These are phyloP conservation scores for Tauraco hartlaubi DNA, from an alignment of 2,797 vertebrate genomes.

Conservation along the genomic window DNA sequence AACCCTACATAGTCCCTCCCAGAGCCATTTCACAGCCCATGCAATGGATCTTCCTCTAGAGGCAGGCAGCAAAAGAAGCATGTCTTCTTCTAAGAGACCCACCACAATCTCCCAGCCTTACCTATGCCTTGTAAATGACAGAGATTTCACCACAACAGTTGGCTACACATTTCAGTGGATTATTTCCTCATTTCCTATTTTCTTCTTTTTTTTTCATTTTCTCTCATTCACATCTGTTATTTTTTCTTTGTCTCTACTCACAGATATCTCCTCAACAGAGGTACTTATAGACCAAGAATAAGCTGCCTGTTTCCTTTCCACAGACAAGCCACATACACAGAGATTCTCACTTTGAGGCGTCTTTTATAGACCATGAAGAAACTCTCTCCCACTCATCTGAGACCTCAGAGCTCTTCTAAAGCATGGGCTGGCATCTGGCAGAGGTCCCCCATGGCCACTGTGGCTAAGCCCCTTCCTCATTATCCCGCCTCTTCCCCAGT, in stretches of 20 bases:
- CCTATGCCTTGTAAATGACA: neutral
- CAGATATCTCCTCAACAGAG: neutral
- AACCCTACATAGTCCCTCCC: neutral
- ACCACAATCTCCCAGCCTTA: neutral
- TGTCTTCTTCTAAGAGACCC: neutral
- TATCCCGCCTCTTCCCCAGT: neutral
- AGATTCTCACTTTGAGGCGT: neutral
- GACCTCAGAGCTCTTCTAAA: neutral
- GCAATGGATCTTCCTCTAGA: neutral
- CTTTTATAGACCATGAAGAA: neutral
- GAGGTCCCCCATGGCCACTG: neutral
- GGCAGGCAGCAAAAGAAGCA: neutral
- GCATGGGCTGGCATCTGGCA: neutral
- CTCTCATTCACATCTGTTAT: neutral
- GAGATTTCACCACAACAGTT: neutral
- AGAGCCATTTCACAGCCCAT: accelerated
- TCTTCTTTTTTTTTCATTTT: neutral
- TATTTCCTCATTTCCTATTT: neutral
- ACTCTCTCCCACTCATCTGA: neutral
- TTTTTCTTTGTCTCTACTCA: neutral
- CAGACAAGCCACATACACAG: neutral
- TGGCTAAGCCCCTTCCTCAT: neutral
- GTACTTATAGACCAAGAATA: neutral
- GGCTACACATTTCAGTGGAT: neutral
- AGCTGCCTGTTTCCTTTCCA: neutral